Conservation (phyloP, 2,113 vertebrate genomes). For the Aepyceros melampus region DNA sequence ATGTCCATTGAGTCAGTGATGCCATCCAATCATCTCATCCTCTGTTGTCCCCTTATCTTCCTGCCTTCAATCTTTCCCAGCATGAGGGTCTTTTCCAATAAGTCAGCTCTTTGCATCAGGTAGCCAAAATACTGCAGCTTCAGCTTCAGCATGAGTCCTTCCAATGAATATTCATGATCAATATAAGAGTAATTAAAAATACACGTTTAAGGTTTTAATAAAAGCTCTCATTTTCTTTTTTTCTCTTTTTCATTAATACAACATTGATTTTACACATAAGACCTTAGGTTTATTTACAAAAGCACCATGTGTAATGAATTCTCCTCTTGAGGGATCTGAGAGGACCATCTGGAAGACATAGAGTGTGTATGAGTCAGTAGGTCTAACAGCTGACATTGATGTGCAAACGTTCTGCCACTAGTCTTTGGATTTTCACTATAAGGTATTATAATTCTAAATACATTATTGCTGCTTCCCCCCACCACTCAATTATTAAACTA, state of each 20-base stretch:
- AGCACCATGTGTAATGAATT: neutral
- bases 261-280: neutral
- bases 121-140: neutral
- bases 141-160: neutral
- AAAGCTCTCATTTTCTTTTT: neutral
- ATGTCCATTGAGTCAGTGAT: neutral
- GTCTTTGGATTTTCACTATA: constrained; percentile 21
- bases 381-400: constrained; percentile 8
- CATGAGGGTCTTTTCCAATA: neutral
- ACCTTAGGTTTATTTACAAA: constrained; percentile 50
- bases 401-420: constrained; percentile 12
- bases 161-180: neutral
- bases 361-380: constrained; percentile 27
- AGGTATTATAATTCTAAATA: constrained; percentile 57
- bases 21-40: neutral
- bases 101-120: neutral
- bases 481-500: neutral
- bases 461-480: neutral
- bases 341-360: constrained; percentile 44
- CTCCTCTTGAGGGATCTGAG: constrained; percentile 18
- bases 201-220: neutral
- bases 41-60: neutral
- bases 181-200: neutral
- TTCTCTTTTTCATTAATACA: neutral
- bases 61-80: neutral